Conservation (phyloP, 2,113 vertebrate species). For the Cephalophus harveyi region DNA sequence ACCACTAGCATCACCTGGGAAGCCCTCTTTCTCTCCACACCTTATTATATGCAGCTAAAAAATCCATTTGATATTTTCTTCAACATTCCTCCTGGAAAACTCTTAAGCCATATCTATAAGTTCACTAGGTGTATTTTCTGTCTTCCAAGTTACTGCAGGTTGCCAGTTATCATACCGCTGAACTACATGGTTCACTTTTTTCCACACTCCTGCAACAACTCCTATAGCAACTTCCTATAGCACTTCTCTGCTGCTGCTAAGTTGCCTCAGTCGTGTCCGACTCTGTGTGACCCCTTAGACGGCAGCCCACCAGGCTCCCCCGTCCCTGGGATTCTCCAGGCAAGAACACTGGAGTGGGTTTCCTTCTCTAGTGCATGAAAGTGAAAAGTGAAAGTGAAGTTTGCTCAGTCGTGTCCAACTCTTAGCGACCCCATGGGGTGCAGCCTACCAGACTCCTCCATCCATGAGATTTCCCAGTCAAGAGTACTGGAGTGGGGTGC, state of each 20-base stretch:
- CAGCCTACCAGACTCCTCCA: no score
- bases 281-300: no score
- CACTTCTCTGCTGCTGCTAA: background rate
- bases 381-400: no score
- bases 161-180: background rate
- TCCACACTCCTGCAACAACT: background rate
- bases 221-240: background rate
- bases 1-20: background rate
- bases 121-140: background rate
- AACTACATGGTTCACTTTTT: background rate
- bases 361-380: no score
- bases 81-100: background rate
- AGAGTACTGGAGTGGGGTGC: no score
- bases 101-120: background rate
- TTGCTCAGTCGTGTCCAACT: no score
- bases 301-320: no score
- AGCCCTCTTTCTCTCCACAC: background rate
- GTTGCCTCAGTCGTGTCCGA: no score
- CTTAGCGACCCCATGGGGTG: no score
- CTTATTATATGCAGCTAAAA: background rate
- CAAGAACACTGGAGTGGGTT: no score
- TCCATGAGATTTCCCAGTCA: no score
- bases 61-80: background rate
- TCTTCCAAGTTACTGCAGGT: background rate
- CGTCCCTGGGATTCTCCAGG: no score